These are phyloP conservation scores for Oxyura jamaicensis DNA, from an alignment of 2,113 vertebrate genomes.

Conservation along the genomic window DNA sequence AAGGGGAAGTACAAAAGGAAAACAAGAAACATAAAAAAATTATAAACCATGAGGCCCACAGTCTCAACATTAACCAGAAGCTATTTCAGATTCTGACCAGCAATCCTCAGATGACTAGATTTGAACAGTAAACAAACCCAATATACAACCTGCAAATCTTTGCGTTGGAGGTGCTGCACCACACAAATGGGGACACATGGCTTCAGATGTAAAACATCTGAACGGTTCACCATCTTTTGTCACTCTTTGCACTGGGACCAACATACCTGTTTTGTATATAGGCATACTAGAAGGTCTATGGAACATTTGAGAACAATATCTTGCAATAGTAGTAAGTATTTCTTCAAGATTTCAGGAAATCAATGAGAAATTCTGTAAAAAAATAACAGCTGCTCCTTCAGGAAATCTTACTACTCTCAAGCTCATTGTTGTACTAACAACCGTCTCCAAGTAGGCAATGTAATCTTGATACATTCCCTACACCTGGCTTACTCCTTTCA, in stretches of 20 bases:
- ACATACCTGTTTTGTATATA: fast-evolving
- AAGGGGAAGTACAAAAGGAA: background rate
- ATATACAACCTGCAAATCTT: background rate
- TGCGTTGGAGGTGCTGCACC: background rate
- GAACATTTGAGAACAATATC: background rate
- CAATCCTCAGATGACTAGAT: background rate
- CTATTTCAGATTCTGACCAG: background rate
- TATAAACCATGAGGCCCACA: background rate
- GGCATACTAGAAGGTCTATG: background rate
- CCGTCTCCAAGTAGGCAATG: slow-evolving; percentile 41
- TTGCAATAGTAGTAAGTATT: background rate
- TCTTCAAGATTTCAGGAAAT: slow-evolving; percentile 41
- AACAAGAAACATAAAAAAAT: background rate
- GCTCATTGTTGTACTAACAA: slow-evolving; percentile 39
- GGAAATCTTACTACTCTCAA: slow-evolving; percentile 31
- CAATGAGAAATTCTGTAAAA: slow-evolving; percentile 40
- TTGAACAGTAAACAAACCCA: background rate
- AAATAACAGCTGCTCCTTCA: slow-evolving; percentile 32
- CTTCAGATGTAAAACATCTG: background rate
- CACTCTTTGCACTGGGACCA: fast-evolving
- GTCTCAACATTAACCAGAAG: background rate
- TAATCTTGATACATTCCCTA: slow-evolving; percentile 15
- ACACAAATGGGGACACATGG: background rate
- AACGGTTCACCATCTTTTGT: background rate
- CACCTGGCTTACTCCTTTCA: background rate